Evolutionary conservation across 2,113 vertebrate species (phyloP).

Genomic region (Dendrocopos noguchii): DNA sequence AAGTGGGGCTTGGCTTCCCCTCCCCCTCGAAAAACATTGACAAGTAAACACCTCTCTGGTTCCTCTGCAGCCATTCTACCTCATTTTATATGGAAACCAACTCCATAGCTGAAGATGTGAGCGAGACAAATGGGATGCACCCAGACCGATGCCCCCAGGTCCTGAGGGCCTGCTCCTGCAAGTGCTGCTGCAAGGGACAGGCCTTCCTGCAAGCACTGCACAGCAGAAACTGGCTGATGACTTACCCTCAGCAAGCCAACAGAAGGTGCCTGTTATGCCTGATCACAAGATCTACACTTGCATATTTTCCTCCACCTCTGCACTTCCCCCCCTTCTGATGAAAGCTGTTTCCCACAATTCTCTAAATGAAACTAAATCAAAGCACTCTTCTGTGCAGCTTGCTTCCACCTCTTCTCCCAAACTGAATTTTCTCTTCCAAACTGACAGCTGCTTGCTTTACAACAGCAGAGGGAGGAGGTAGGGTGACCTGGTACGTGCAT

Average conservation of each 20-base stretch:
- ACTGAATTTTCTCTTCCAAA: background rate
- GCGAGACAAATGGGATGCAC: background rate
- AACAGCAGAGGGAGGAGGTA: background rate
- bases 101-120: background rate
- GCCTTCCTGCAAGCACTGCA: background rate
- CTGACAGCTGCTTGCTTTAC: background rate
- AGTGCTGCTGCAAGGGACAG: background rate
- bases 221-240: background rate
- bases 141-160: background rate
- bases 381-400: background rate
- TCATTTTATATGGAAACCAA: background rate
- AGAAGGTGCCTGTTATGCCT: background rate
- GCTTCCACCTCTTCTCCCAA: background rate
- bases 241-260: background rate
- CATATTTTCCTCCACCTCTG: background rate
- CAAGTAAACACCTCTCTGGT: background rate
- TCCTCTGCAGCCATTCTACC: background rate
- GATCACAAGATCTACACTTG: background rate
- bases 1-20: background rate
- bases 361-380: background rate
- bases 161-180: background rate
- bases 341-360: background rate
- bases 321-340: background rate
- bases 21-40: background rate
- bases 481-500: background rate